Evolutionary conservation across 2,113 vertebrate species (phyloP), one percentile per base, ranked within the genome.

Genomic region (Halichoeres trimaculatus): DNA sequence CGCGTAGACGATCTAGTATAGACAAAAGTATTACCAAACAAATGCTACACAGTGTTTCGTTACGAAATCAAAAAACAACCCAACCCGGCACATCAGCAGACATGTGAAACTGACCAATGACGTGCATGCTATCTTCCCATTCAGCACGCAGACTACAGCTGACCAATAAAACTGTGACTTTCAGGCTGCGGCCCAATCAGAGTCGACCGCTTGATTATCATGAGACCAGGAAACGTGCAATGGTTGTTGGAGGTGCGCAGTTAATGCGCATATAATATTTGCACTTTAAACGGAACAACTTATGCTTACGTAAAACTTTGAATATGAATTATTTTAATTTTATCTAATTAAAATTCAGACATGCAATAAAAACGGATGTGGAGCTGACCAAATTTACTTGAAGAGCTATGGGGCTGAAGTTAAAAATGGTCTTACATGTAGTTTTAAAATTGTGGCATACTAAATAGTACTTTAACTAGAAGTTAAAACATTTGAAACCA

Each of bases 31-130:
- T 45, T 48, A 51, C 12, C 4, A 24, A 6, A 23, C 16, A 16
- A 26, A 69, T 2, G 26, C 22, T 58, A 17, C 56, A 41, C 38
- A 52, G 30, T 10, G 26, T 3, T 38, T 30, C 26, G 45, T 84
- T 76, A 57, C 73, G n/a, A 71, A 76, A 78, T 2, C 68, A 26
- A 47, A 10, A 38, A 56, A n/a, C 43, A 50, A 12, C 52, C 41
- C n/a, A 57, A 61, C 51, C 78, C 47, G 55, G 72, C 14, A 71
- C 59, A 71, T 87, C 86, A 83, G 74, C 80, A 82, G 86, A 85
- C 84, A 73, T 63, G 62, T 80, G 34, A 69, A 80, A 60, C 8
- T 3, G 58, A 55, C 88, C 85, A 91, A 90, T 92, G 38, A 41
- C 30, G n/a, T 53, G 10, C 1, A 1, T n/a, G 19, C 14, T 36